Percentiles rank a stretch among this genome's conserved stretches.
These are phyloP conservation scores for Chascanopsetta lugubris DNA, from an alignment of 2,113 vertebrate genomes.

Conservation along the genomic window DNA sequence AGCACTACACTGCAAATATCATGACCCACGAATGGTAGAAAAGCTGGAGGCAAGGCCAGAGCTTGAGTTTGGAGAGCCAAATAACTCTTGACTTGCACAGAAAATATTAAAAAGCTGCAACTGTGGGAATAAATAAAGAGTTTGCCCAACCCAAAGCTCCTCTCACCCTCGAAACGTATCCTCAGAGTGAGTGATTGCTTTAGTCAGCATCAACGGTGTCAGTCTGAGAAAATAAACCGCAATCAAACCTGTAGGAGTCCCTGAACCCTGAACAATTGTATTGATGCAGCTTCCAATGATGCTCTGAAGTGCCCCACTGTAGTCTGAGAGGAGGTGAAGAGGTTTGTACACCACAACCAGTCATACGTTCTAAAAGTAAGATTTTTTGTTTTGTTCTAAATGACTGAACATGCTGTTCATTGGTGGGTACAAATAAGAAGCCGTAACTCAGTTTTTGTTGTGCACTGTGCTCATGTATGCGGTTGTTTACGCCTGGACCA, in stretches of 20 bases:
- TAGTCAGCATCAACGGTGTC: background rate
- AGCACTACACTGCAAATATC: constrained; percentile 44
- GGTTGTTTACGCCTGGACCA: background rate
- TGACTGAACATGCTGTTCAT: background rate
- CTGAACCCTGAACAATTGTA: background rate
- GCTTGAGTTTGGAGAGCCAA: background rate
- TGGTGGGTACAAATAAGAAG: background rate
- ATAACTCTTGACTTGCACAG: background rate
- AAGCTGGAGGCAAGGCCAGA: background rate
- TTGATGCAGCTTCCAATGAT: background rate
- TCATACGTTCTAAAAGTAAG: background rate
- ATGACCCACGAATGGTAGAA: constrained; percentile 7
- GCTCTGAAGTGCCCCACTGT: background rate
- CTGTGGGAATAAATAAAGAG: too few relatives aligned
- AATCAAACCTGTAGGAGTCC: background rate
- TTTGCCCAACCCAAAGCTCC: background rate
- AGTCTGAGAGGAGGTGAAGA: background rate
- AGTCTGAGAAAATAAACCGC: background rate
- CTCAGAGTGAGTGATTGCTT: background rate
- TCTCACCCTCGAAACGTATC: background rate
- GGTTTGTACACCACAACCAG: background rate
- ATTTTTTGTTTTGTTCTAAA: too few relatives aligned
- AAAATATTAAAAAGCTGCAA: constrained; percentile 13
- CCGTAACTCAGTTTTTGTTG: too few relatives aligned
- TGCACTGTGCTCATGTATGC: background rate